Evolutionary conservation across 1,140 invertebrate species (phyloP).

Genomic region (Papilio polyxenes): DNA sequence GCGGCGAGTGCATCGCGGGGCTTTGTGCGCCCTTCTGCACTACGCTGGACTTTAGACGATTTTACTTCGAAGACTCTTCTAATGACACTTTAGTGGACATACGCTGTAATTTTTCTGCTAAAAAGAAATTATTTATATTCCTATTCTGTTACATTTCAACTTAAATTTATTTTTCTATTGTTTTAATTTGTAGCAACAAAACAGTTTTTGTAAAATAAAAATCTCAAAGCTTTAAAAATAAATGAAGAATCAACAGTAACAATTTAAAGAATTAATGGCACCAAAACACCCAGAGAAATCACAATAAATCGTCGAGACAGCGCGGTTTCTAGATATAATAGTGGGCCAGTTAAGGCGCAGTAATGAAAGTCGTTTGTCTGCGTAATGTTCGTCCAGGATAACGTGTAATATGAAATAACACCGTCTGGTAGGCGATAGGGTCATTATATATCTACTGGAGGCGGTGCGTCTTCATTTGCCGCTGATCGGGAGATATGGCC

Average conservation of each 20-base stretch:
- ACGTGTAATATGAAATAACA: slow-evolving; percentile 72
- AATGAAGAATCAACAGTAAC: background rate
- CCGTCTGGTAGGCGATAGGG: slow-evolving; percentile 53
- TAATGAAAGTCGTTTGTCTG: slow-evolving; percentile 72
- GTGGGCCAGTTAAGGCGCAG: slow-evolving; percentile 41
- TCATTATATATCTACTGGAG: slow-evolving; percentile 56
- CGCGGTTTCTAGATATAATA: slow-evolving; percentile 26
- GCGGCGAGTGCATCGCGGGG: slow-evolving; percentile 57
- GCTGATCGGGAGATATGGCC: slow-evolving; percentile 62
- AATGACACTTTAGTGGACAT: slow-evolving; percentile 42
- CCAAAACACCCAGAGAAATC: slow-evolving; percentile 34
- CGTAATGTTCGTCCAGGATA: slow-evolving; percentile 68
- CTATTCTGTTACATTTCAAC: background rate
- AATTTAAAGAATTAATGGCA: slow-evolving; percentile 23
- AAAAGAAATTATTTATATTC: background rate
- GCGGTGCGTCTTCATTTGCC: slow-evolving; percentile 61
- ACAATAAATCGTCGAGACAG: slow-evolving; percentile 44
- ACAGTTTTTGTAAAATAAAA: background rate
- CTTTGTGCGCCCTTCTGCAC: slow-evolving; percentile 50
- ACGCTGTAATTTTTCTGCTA: background rate
- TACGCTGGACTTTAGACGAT: slow-evolving; percentile 43
- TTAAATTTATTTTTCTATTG: background rate
- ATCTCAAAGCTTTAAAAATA: background rate
- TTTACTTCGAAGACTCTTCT: slow-evolving; percentile 42
- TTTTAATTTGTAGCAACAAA: background rate